Conservation (phyloP, 1,140 invertebrate species). For the Caenorhabditis briggsae region DNA sequence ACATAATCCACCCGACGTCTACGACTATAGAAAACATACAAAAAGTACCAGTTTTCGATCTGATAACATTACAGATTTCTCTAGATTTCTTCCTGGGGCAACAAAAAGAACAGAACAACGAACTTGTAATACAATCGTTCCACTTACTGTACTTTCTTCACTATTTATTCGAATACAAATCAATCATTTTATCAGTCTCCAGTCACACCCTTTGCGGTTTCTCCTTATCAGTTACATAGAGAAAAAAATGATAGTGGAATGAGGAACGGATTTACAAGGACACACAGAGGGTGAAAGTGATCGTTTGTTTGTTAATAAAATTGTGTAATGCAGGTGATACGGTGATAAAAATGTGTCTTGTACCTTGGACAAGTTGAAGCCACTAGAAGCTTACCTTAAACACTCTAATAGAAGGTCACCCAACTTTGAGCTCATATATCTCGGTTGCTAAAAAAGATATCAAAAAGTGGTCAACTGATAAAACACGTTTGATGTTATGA, state of each 20-base stretch:
- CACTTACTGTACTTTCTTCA: conserved; percentile 25
- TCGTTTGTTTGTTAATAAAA: not conserved
- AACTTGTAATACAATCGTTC: conserved; percentile 41
- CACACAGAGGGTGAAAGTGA: not conserved
- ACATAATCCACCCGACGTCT: not conserved
- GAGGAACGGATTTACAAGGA: not conserved
- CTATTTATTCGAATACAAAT: not conserved
- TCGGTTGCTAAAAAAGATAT: too few species aligned
- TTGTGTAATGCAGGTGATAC: not conserved
- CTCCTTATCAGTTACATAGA: conserved; percentile 7
- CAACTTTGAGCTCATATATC: too few species aligned
- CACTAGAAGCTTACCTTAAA: not conserved
- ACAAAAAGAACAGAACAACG: not conserved
- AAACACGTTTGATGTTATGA: too few species aligned
- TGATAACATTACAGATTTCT: not conserved
- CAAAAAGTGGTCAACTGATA: too few species aligned
- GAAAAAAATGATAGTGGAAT: not conserved
- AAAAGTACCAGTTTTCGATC: conserved; percentile 3
- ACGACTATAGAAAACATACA: not conserved
- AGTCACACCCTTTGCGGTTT: not conserved
- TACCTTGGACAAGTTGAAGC: not conserved
- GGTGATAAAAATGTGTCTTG: not conserved
- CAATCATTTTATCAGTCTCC: conserved; percentile 21
- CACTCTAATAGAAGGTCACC: not conserved
- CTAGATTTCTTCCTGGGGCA: not conserved